Conservation (phyloP, 2,888 invertebrate genomes). For the Scaptomyza caliginosa region DNA sequence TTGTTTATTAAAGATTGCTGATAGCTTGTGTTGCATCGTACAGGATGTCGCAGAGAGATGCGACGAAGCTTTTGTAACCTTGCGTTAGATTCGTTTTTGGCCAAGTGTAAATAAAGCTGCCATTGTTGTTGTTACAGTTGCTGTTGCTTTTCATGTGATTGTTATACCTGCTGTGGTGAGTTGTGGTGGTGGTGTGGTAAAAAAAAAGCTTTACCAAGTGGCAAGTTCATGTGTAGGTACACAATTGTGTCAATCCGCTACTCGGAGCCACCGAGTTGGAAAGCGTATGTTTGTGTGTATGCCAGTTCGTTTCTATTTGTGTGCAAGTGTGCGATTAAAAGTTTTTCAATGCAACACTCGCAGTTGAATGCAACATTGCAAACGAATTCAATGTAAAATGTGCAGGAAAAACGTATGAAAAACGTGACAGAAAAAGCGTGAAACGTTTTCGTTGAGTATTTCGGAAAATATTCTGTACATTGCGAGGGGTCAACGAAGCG, state of each 20-base stretch:
- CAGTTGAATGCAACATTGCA: constrained; percentile 17
- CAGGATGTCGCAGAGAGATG: not conserved
- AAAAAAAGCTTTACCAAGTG: constrained; percentile 64
- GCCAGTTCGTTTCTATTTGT: not conserved
- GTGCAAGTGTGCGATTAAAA: constrained; percentile 14
- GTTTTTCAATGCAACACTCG: constrained; percentile 49
- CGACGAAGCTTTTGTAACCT: constrained; percentile 29
- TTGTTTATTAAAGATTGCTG: not conserved
- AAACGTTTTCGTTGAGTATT: constrained; percentile 23
- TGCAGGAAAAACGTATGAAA: constrained; percentile 14
- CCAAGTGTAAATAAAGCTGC: constrained; percentile 53
- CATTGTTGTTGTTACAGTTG: constrained; percentile 26
- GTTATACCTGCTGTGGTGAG: constrained; percentile 36
- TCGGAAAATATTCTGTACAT: constrained; percentile 56
- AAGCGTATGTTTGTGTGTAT: constrained; percentile 8
- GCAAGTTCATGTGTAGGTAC: constrained; percentile 72
- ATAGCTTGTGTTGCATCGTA: not conserved
- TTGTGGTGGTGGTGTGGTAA: constrained; percentile 30
- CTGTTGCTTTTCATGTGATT: constrained; percentile 25
- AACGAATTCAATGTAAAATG: constrained; percentile 9
- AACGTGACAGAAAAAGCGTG: constrained; percentile 10
- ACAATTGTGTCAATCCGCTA: constrained; percentile 59
- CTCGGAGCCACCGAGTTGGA: too few species aligned
- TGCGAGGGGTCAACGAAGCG: constrained; percentile 58
- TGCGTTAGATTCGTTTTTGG: constrained; percentile 26